A percentile compares a stretch with the other conserved stretches of the same genome.
phyloP scores from a whole-genome alignment of 2,113 vertebrate species.

The Phrynosoma platyrhinos region DNA sequence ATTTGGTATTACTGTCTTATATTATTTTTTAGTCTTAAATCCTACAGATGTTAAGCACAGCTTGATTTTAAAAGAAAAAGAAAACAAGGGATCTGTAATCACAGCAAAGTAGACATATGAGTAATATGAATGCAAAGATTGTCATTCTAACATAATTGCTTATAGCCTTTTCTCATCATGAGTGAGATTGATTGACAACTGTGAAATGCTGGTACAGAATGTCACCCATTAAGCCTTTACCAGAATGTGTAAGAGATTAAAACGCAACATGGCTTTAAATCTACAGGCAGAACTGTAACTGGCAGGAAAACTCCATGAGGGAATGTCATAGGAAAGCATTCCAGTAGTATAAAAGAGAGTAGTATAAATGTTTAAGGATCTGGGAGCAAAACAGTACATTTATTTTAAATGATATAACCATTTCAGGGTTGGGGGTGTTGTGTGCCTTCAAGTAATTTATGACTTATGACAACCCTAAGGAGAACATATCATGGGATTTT shows the following conservation, averaged over 20 bases:
- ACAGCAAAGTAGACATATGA: not conserved
- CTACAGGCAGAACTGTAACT: not conserved
- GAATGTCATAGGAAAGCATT: not conserved
- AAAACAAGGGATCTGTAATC: not conserved
- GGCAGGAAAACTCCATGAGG: not conserved
- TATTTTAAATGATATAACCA: no score
- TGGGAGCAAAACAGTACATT: not conserved
- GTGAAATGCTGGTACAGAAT: not conserved
- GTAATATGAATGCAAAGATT: not conserved
- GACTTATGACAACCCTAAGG: no score
- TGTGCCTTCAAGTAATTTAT: no score
- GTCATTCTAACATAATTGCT: not conserved
- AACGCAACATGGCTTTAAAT: not conserved
- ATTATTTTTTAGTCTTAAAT: not conserved
- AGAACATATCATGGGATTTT: no score
- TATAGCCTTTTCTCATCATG: not conserved
- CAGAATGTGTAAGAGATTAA: not conserved
- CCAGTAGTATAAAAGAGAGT: not conserved
- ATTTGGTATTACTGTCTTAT: not conserved
- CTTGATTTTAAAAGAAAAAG: not conserved
- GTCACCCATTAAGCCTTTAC: not conserved
- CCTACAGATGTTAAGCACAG: not conserved
- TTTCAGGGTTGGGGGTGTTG: no score
- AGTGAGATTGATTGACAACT: not conserved
- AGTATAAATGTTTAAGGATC: not conserved